Conservation (phyloP, 1,140 invertebrate genomes). For the Theocolax elegans region DNA sequence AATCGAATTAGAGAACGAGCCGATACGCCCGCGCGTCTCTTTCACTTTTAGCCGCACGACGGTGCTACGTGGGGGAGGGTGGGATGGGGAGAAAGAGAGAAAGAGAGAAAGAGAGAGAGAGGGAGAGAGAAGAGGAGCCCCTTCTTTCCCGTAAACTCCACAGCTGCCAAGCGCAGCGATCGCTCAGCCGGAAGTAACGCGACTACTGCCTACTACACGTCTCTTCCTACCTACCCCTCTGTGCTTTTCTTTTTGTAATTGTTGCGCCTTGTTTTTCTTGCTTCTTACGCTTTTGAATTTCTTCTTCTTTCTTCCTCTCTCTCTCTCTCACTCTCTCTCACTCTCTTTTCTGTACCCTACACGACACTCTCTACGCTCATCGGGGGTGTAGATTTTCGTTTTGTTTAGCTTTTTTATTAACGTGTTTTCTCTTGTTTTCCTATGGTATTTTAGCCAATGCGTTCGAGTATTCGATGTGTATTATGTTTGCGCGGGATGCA, state of each 20-base stretch:
- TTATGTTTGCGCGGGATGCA: no score
- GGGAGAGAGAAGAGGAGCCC: background rate
- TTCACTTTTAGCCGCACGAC: no score
- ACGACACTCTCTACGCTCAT: no score
- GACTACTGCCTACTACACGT: constrained; percentile 65
- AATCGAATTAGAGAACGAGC: constrained; percentile 67
- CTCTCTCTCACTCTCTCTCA: no score
- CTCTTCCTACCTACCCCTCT: no score
- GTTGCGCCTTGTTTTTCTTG: constrained; percentile 20
- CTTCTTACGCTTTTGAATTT: constrained; percentile 28
- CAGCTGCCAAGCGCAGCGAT: constrained; percentile 67
- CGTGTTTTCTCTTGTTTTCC: no score
- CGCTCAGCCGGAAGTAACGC: constrained; percentile 67
- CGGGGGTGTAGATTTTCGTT: no score
- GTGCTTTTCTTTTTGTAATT: constrained; percentile 10
- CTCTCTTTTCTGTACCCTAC: background rate
- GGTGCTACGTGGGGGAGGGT: no score
- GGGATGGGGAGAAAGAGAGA: no score
- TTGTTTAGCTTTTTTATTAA: no score
- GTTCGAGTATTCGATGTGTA: no score
- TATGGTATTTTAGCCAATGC: no score
- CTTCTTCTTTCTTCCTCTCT: background rate
- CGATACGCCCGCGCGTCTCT: constrained; percentile 32
- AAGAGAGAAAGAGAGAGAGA: background rate
- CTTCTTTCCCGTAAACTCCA: constrained; percentile 60